Base-by-base conservation (phyloP, 1,140 invertebrate species). In the Aphelenchoides besseyi region DNA sequence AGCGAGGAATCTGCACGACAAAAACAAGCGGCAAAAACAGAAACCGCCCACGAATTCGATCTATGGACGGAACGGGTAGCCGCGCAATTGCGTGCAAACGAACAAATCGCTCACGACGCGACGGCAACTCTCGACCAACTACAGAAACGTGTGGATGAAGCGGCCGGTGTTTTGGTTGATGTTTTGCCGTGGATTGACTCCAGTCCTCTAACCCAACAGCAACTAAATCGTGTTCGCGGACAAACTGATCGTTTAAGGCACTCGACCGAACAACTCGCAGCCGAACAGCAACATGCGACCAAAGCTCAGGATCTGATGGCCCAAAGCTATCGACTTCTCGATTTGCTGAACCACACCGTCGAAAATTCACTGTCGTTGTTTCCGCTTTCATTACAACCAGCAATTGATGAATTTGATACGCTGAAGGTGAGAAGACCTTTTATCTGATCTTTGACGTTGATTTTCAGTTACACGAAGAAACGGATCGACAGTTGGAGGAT, bases 341-440 rank as follows among this genome's bases (percentile, higher is more conserved):
- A 66, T 33, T 33, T 66, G 12, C 32, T 66, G 36, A 66, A 66
- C 63, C 63, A 66, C 63, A 66, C 63, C 48, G 63, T 66, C 16
- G 63, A 66, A 18, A 32, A 18, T 66, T 66, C 63, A 41, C 63
- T 66, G 63, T 66, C 63, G 48, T 66, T 30, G 36, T 66, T 66
- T 66, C 63, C 63, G 32, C 26, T 35, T 12, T 66, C 63, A 66
- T 66, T 66, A 66, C 63, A 66, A 66, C 63, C 63, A 16, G 63
- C 63, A 12, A 41, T 35, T 66, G 63, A 66, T 2, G 63, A 66
- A 18, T 18, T 29, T 8, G 18, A 59, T 8, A 18, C 26, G 5
- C 18, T 59, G 18, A 59, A 59, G 23, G 55, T 59, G 18, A 59
- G 18, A 5, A 8, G 26, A 5, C 18, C 5, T 18, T 59, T 59